These are phyloP conservation scores for Rhagoletis zephyria DNA, from an alignment of 1,140 invertebrate genomes.

Conservation along the genomic window DNA sequence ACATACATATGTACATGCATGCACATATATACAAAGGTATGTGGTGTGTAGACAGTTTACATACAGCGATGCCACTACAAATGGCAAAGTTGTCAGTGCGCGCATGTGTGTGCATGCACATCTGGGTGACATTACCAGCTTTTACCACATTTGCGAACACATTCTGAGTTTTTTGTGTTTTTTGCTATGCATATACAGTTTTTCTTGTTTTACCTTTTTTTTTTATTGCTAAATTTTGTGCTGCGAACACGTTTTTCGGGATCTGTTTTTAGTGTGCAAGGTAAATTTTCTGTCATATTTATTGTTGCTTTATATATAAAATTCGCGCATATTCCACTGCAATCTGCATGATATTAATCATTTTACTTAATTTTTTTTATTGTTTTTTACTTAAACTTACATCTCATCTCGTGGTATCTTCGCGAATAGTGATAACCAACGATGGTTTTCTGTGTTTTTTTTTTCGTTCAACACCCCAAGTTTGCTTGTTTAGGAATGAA, in stretches of 20 bases:
- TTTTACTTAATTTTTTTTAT: no score
- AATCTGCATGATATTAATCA: no score
- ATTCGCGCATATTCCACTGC: no score
- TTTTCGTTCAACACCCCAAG: no score
- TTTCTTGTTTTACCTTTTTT: background rate
- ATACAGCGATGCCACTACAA: background rate
- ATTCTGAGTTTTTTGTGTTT: slow-evolving; percentile 14
- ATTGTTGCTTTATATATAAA: no score
- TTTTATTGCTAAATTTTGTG: slow-evolving; percentile 15
- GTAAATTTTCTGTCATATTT: background rate
- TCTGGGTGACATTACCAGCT: background rate
- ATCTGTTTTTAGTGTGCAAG: background rate
- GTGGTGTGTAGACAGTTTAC: background rate
- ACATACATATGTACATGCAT: no score
- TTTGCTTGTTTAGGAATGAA: no score
- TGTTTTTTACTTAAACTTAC: no score
- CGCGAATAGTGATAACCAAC: no score
- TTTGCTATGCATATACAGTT: background rate
- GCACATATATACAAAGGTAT: no score
- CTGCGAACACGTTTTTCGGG: slow-evolving; percentile 26
- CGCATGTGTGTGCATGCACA: background rate
- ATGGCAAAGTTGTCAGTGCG: background rate
- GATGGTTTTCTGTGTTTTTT: no score
- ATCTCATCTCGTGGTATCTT: no score
- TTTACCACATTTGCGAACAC: slow-evolving; percentile 41